A percentile compares a stretch with the other conserved stretches of the same genome.
Evolutionary conservation across 1,140 invertebrate species (phyloP).

Genomic region (Apis florea): DNA sequence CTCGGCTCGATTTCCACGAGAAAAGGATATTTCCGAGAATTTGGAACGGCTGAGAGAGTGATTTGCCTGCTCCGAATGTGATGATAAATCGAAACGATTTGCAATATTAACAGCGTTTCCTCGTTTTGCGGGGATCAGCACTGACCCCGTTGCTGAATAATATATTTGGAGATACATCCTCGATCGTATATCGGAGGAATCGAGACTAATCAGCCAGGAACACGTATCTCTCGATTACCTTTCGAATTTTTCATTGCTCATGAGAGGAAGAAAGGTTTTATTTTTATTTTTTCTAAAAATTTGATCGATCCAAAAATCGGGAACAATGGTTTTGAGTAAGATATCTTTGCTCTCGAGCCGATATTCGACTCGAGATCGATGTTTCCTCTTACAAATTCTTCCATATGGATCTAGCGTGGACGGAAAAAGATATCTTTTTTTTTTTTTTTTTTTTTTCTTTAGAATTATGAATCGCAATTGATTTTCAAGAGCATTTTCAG

Average conservation of each 20-base stretch:
- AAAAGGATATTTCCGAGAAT: conserved; percentile 40
- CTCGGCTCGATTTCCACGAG: not conserved
- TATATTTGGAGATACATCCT: conserved; percentile 42
- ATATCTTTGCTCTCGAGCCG: conserved; percentile 58
- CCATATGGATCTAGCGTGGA: conserved; percentile 10
- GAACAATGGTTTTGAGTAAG: conserved; percentile 40
- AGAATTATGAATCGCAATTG: not conserved
- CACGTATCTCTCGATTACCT: not conserved
- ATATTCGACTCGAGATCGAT: conserved; percentile 49
- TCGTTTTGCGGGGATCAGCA: conserved; percentile 37
- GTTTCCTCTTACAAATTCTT: not conserved
- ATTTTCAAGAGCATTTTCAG: not conserved
- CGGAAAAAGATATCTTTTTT: conserved; percentile 28
- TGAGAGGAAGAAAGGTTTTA: not conserved
- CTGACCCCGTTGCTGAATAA: conserved; percentile 24
- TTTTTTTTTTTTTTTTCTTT: not conserved
- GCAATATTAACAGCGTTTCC: not conserved
- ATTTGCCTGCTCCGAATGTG: too few relatives aligned
- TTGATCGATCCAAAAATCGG: conserved; percentile 42
- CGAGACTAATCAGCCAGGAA: conserved; percentile 28
- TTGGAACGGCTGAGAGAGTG: conserved; percentile 28
- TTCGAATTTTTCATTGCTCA: not conserved
- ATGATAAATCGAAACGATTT: too few relatives aligned
- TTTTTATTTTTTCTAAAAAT: not conserved
- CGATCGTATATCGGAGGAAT: not conserved